These are phyloP conservation scores for Neodiprion virginianus DNA, from an alignment of 1,140 invertebrate species.

Conservation along the genomic window DNA sequence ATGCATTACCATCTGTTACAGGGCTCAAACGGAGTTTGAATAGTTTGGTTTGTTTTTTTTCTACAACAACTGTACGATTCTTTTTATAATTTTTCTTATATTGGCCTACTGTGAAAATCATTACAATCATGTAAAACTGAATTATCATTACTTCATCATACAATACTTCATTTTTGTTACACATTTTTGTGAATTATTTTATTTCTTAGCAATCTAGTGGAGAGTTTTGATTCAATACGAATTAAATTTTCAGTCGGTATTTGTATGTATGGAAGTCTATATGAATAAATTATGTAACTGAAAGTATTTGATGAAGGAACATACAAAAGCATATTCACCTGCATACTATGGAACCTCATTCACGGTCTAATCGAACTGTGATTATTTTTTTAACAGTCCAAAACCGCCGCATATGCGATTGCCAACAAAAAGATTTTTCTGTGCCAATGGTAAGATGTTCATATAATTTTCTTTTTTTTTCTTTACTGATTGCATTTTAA, in stretches of 20 bases:
- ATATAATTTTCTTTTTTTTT: not conserved
- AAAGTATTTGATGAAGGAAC: not conserved
- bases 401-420: not conserved
- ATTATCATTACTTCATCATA: not conserved
- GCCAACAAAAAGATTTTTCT: not conserved
- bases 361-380: not conserved
- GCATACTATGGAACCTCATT: not conserved
- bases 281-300: not conserved
- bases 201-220: constrained; percentile 3
- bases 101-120: not conserved
- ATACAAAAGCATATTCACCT: not conserved
- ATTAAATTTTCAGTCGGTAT: not conserved
- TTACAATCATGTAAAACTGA: constrained; percentile 2
- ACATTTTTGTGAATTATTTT: not conserved
- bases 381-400: not conserved
- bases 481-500: no score
- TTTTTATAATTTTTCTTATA: not conserved
- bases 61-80: not conserved
- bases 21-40: constrained; percentile 59
- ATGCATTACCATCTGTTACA: constrained; percentile 41
- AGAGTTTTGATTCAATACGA: not conserved
- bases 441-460: not conserved
- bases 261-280: not conserved
- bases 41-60: constrained; percentile 24
- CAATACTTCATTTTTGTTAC: not conserved